Base-by-base conservation (phyloP, 2,797 vertebrate species). In the Synanceia verrucosa region DNA sequence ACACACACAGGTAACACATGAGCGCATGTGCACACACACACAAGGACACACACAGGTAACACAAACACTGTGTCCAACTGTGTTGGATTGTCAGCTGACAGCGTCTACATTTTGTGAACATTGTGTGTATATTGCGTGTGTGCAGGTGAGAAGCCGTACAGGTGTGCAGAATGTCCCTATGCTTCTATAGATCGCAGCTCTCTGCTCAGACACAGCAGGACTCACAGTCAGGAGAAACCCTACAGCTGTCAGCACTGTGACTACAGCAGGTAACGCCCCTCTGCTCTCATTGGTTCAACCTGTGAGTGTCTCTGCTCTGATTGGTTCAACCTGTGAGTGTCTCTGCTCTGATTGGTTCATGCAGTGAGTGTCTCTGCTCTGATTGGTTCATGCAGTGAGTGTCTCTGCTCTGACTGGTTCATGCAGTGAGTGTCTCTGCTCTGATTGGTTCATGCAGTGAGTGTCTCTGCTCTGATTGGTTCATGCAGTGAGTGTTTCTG, bases 121-220 rank as follows among this genome's bases (percentile, higher is more conserved):
- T n/a, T n/a, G 83, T 29, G 28, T 29, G 28, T 29, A 29, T 6
- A 29, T 29, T 29, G 28, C 6, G 33, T 50, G 16, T 50, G 24
- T 56, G 13, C 84, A 94, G 95, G 94, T 10, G 76, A 96, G 84
- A 94, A 91, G 60, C 91, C 93, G 3, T 93, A 89, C 85, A 92
- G 85, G 64, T 93, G 90, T 61, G 47, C 85, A 11, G 23, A 89
- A 76, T 94, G 94, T 84, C 65, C 93, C 0, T 94, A 93, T 0
- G 86, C 93, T 0, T 95, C 91, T 8, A 92, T 93, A 3, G 94
- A 94, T 66, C 81, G 90, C 76, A 94, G 90, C 79, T 95, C 93
- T 50, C 84, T 94, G 48, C 83, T 86, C 4, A 28, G 83, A 58
- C 93, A 93, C 79, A 73, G 73, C 11, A 63, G 81, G 6, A 94